Evolutionary conservation across 1,140 invertebrate species (phyloP).

Genomic region (Akabosia matsudoensis): DNA sequence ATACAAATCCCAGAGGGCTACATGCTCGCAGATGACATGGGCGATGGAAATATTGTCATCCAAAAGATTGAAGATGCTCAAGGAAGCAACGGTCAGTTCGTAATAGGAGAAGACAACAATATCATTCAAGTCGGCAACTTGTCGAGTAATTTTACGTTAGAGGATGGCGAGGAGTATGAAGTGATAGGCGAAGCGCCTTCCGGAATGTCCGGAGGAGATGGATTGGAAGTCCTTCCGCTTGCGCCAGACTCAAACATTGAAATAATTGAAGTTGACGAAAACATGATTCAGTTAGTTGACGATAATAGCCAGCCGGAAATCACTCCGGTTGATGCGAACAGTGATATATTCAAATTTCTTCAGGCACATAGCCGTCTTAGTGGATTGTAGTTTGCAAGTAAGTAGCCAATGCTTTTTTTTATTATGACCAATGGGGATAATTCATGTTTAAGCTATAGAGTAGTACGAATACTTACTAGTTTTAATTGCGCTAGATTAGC

Average conservation of each 20-base stretch:
- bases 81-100: background rate
- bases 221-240: background rate
- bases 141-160: background rate
- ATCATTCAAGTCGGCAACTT: background rate
- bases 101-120: background rate
- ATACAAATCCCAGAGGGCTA: slow-evolving; percentile 7
- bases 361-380: background rate
- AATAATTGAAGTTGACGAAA: slow-evolving; percentile 14
- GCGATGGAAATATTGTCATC: background rate
- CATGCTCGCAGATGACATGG: background rate
- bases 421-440: no score
- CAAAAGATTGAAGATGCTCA: background rate
- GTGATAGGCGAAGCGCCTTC: background rate
- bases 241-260: slow-evolving; percentile 1
- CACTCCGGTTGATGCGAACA: background rate
- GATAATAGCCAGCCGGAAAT: background rate
- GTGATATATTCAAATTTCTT: slow-evolving; percentile 16
- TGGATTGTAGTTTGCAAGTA: background rate
- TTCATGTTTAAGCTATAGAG: background rate
- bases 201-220: background rate
- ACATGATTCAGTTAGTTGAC: slow-evolving; percentile 5
- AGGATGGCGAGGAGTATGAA: slow-evolving; percentile 5
- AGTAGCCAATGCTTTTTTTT: no score
- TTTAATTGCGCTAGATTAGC: no score
- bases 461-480: background rate